Conservation (phyloP, 2,888 invertebrate species). For the Poecilobothrus nobilitatus region DNA sequence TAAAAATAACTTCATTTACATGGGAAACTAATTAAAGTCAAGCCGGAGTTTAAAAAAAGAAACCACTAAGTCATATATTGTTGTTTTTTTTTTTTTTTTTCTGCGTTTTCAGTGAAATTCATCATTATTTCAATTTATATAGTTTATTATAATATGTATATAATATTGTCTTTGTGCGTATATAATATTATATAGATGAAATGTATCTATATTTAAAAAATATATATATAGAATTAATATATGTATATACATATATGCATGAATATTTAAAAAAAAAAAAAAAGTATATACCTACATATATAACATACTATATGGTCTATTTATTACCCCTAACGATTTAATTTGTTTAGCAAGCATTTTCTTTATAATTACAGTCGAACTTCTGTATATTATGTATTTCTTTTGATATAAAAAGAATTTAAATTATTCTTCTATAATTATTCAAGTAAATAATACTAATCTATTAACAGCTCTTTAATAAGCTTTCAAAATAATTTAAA, state of each 20-base stretch:
- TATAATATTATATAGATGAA: too few relatives aligned
- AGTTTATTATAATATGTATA: not conserved
- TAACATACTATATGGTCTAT: slow-evolving; percentile 35
- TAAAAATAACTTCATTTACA: not conserved
- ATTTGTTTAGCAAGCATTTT: slow-evolving; percentile 33
- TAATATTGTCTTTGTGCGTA: too few relatives aligned
- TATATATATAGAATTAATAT: not conserved
- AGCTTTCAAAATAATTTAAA: too few relatives aligned
- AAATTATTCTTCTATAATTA: too few relatives aligned
- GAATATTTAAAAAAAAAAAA: slow-evolving; percentile 19
- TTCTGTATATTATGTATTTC: too few relatives aligned
- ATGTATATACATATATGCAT: slow-evolving; percentile 16
- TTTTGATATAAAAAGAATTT: too few relatives aligned
- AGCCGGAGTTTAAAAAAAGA: not conserved
- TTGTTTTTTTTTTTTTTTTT: too few relatives aligned
- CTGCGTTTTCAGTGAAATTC: not conserved
- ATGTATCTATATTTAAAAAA: not conserved
- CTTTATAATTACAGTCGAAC: too few relatives aligned
- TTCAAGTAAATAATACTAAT: too few relatives aligned
- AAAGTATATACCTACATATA: too few relatives aligned
- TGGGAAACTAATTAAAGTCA: not conserved
- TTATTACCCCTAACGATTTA: slow-evolving; percentile 44
- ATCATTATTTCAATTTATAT: not conserved
- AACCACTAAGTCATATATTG: too few relatives aligned
- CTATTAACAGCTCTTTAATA: too few relatives aligned